Percentiles rank a stretch among this genome's conserved stretches.
These are phyloP conservation scores for Odocoileus virginianus DNA, from an alignment of 2,113 vertebrate genomes.

Conservation along the genomic window DNA sequence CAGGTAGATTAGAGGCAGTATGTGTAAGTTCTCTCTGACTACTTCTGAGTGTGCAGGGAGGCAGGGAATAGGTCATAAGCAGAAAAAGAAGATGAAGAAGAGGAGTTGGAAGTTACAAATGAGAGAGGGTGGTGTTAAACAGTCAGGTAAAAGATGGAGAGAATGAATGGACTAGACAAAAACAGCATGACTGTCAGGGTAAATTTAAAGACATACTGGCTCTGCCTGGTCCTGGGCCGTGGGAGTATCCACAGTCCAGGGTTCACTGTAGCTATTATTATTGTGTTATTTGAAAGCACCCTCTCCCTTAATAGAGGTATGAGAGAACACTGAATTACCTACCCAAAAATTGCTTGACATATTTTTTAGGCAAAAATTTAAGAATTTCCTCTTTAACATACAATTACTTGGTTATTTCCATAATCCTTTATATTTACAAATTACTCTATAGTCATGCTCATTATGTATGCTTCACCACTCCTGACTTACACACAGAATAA, in stretches of 20 bases:
- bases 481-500: background rate
- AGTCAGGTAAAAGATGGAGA: background rate
- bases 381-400: constrained; percentile 10
- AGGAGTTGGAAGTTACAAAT: background rate
- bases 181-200: background rate
- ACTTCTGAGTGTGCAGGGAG: background rate
- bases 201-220: background rate
- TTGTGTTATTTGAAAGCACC: background rate
- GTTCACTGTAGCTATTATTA: background rate
- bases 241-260: no score
- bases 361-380: constrained; percentile 19
- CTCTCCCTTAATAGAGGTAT: background rate
- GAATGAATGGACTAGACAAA: background rate
- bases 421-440: constrained; percentile 30
- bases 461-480: background rate
- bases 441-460: background rate
- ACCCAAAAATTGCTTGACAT: background rate
- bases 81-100: background rate
- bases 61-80: background rate
- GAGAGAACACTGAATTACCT: background rate
- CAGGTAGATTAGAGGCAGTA: no score
- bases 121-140: background rate
- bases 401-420: constrained; percentile 36
- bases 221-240: rapidly evolving
- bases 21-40: background rate